Conservation (phyloP, 2,888 invertebrate genomes). For the Microchrysa polita region DNA sequence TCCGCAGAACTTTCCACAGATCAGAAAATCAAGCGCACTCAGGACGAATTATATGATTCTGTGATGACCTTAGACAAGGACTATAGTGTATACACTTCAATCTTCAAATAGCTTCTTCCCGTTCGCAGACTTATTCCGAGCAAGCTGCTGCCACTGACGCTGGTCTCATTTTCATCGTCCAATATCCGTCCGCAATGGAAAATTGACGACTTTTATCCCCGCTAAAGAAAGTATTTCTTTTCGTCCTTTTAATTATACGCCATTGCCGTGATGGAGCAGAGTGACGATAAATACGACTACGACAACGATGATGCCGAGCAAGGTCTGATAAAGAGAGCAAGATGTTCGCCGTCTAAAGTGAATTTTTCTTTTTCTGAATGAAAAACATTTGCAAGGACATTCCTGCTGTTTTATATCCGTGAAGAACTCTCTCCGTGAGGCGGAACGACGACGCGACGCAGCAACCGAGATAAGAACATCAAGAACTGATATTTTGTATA, state of each 20-base stretch:
- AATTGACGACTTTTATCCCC: background rate
- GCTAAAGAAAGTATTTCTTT: slow-evolving; percentile 1
- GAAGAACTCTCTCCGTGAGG: background rate
- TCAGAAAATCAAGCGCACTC: too few relatives aligned
- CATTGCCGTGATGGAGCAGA: background rate
- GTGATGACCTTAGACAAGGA: too few relatives aligned
- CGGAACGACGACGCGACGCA: too few relatives aligned
- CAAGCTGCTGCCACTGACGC: too few relatives aligned
- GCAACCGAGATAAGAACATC: background rate
- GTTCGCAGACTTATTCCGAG: too few relatives aligned
- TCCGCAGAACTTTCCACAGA: too few relatives aligned
- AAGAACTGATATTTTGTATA: background rate
- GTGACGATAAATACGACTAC: background rate
- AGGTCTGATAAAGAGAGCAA: background rate
- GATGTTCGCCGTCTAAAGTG: slow-evolving; percentile 7
- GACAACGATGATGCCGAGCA: background rate
- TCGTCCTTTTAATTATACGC: background rate
- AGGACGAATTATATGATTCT: too few relatives aligned
- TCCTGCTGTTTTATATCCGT: background rate
- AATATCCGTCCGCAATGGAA: background rate
- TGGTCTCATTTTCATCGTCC: too few relatives aligned
- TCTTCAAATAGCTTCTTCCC: too few relatives aligned
- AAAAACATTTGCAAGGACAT: slow-evolving; percentile 5
- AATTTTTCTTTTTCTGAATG: slow-evolving; percentile 3
- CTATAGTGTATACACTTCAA: too few relatives aligned